phyloP scores from a whole-genome alignment of 1,140 invertebrate genomes.

The Belonocnema kinseyi region DNA sequence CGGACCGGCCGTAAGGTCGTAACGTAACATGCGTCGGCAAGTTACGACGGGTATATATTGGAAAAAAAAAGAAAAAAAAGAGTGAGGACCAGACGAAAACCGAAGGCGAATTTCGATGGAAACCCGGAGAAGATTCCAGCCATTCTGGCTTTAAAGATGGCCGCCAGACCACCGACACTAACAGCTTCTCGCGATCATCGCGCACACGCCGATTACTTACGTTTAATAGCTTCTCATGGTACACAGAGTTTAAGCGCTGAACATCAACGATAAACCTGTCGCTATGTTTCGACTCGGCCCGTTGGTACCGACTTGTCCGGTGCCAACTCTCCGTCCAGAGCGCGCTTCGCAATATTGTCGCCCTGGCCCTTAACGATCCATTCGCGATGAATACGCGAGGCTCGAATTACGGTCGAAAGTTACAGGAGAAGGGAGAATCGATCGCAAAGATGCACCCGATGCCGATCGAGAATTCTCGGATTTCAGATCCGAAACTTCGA shows the following conservation, averaged over 20 bases:
- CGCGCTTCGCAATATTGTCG: constrained; percentile 2
- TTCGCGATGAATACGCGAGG: constrained; percentile 14
- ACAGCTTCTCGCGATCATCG: background rate
- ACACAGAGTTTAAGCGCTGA: background rate
- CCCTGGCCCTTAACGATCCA: constrained; percentile 11
- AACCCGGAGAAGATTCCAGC: background rate
- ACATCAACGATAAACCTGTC: constrained; percentile 7
- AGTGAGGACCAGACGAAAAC: background rate
- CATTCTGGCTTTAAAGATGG: constrained; percentile 1
- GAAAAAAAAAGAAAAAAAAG: background rate
- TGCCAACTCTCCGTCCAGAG: background rate
- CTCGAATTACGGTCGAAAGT: background rate
- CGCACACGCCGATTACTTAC: constrained; percentile 1
- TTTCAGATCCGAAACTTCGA: constrained; percentile 8
- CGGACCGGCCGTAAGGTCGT: background rate
- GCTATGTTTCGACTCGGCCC: background rate
- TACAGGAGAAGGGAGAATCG: background rate
- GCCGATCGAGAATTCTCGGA: constrained; percentile 5
- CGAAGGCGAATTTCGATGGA: background rate
- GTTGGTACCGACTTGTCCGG: constrained; percentile 2
- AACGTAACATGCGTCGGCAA: constrained; percentile 19
- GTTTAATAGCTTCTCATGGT: constrained; percentile 7
- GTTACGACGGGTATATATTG: background rate
- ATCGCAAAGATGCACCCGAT: background rate
- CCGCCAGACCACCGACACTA: background rate